Evolutionary conservation across 2,888 invertebrate genomes (phyloP), one percentile per base, ranked within the genome.

Genomic region (Eutolmus rufibarbis): DNA sequence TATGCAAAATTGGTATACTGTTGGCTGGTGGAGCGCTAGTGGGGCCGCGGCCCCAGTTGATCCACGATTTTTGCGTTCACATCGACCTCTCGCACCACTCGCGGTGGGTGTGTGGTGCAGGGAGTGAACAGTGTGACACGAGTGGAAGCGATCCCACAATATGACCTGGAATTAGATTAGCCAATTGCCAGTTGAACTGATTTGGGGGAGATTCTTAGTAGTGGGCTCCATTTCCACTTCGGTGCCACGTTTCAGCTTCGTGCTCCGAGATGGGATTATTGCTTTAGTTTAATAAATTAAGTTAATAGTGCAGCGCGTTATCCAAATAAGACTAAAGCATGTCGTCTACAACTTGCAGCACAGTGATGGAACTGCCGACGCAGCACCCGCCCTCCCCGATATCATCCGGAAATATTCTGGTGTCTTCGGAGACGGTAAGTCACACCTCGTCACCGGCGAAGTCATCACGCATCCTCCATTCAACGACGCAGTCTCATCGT

Each of bases 301-400:
- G 37, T 57, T 84, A 66, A 66, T 74, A 84, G n/a, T 66, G n/a
- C 9, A 40, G n/a, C 28, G 34, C 14, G 31, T n/a, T 51, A 31
- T 12, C 7, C 34, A 46, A 14, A 56, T 56, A 51, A 23, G 14
- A 66, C 19, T 81, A 51, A 84, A 31, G 87, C 16, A 88, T 88
- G 87, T 86, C 88, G 78, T 87, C 86, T 86, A 86, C 86, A 56
- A 88, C 56, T 88, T 87, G 89, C 85, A 90, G 90, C 88, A 89
- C 90, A 16, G 86, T 89, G 74, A 89, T 90, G 82, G 89, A 90
- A 77, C 51, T 89, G 43, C 89, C 89, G 28, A 19, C 40, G 4
- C 94, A 94, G 74, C 94, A 95, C n/a, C 91, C 96, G 89, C 96
- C 96, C 87, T 96, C 96, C 88, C 96, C 96, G 57, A 96, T 96